Conservation (phyloP, 1,140 invertebrate genomes). For the Dinoponera quadriceps region DNA sequence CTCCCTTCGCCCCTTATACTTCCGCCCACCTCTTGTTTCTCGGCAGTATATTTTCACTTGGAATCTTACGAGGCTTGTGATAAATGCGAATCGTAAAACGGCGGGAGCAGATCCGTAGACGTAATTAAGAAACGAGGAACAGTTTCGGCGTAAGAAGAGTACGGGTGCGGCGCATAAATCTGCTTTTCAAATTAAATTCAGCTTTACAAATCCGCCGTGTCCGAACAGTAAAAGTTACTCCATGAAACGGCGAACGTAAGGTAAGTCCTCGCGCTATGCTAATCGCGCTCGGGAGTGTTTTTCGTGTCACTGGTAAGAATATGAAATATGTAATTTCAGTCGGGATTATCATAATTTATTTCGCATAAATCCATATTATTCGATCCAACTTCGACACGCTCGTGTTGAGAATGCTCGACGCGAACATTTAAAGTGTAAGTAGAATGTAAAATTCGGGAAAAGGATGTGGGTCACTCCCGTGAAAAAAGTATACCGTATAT, state of each 20-base stretch:
- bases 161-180: constrained; percentile 65
- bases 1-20: not conserved
- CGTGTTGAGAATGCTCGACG: not conserved
- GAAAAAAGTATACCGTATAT: constrained; percentile 2
- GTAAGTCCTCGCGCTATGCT: constrained; percentile 44
- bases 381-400: constrained; percentile 23
- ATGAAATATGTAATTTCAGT: constrained; percentile 53
- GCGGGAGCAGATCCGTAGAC: constrained; percentile 60
- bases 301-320: constrained; percentile 36
- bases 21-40: constrained; percentile 65
- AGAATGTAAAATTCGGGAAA: not conserved
- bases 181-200: constrained; percentile 69
- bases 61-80: constrained; percentile 71
- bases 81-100: constrained; percentile 74
- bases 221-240: constrained; percentile 53
- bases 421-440: not conserved
- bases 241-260: constrained; percentile 40
- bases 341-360: constrained; percentile 46
- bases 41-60: constrained; percentile 65
- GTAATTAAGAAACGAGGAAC: constrained; percentile 71
- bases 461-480: not conserved
- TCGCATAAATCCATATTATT: constrained; percentile 54
- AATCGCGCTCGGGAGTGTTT: constrained; percentile 34
- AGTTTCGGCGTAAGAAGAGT: constrained; percentile 55
- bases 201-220: constrained; percentile 70